phyloP scores from a whole-genome alignment of 2,113 vertebrate species.

The Circaetus gallicus region DNA sequence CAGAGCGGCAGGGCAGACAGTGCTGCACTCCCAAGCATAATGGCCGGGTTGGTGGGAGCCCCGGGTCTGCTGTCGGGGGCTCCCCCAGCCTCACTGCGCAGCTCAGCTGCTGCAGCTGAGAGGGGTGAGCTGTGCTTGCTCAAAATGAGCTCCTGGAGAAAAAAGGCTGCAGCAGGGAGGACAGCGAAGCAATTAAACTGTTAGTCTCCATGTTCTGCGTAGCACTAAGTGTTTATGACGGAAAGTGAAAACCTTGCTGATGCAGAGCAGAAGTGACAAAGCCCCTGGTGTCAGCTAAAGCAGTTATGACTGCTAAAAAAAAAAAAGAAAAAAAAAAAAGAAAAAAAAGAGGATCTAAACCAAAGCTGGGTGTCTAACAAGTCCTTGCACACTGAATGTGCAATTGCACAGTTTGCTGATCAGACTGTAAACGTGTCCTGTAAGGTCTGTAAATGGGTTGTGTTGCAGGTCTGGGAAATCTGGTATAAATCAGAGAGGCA shows the following conservation, averaged over 20 bases:
- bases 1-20: neutral
- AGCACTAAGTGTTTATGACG: neutral
- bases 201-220: neutral
- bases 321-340: too few relatives aligned
- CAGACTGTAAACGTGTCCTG: neutral
- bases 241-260: conserved; percentile 21
- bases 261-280: conserved; percentile 52
- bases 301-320: neutral
- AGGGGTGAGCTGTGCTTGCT: neutral
- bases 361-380: neutral
- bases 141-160: neutral
- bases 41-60: neutral
- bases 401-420: neutral
- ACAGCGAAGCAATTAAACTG: neutral
- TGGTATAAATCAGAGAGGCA: neutral
- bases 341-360: neutral
- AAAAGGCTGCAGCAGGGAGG: neutral
- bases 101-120: neutral
- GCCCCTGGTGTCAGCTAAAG: conserved; percentile 16
- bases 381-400: neutral
- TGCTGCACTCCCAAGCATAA: neutral
- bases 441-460: neutral
- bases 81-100: neutral
- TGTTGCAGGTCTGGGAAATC: neutral
- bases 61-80: neutral